Evolutionary conservation across 2,113 vertebrate species (phyloP).

Genomic region (Conger conger): DNA sequence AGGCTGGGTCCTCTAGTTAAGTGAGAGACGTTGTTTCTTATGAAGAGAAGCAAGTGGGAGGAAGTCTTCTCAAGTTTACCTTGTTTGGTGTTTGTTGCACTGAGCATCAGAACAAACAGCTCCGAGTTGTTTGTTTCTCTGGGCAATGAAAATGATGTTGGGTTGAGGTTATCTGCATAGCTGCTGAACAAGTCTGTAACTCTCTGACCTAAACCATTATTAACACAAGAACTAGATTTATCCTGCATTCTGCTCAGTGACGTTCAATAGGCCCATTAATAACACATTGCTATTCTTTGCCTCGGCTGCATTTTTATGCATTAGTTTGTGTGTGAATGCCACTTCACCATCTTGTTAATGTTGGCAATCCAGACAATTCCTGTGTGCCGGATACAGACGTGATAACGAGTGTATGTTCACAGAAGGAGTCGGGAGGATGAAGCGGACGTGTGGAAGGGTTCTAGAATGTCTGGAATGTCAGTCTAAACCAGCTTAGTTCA

Average conservation of each 20-base stretch:
- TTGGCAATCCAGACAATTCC: background rate
- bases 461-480: slow-evolving; percentile 28
- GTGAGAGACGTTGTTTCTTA: slow-evolving; percentile 85
- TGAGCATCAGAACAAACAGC: slow-evolving; percentile 82
- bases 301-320: background rate
- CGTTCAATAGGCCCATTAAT: background rate
- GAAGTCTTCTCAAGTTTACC: slow-evolving; percentile 80
- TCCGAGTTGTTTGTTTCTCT: slow-evolving; percentile 83
- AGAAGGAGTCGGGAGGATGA: background rate
- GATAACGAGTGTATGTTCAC: background rate
- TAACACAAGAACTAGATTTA: slow-evolving; percentile 74
- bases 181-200: slow-evolving; percentile 79
- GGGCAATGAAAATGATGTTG: slow-evolving; percentile 82
- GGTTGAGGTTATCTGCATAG: slow-evolving; percentile 72
- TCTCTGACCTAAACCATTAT: slow-evolving; percentile 77
- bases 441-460: background rate
- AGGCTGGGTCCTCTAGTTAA: slow-evolving; percentile 81
- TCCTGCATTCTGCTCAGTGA: background rate
- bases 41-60: slow-evolving; percentile 60
- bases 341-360: background rate
- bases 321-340: background rate
- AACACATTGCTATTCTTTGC: background rate
- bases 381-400: background rate
- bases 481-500: slow-evolving; percentile 41
- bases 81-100: slow-evolving; percentile 74